Conservation (phyloP, 2,797 vertebrate genomes). For the Uromys caudimaculatus region DNA sequence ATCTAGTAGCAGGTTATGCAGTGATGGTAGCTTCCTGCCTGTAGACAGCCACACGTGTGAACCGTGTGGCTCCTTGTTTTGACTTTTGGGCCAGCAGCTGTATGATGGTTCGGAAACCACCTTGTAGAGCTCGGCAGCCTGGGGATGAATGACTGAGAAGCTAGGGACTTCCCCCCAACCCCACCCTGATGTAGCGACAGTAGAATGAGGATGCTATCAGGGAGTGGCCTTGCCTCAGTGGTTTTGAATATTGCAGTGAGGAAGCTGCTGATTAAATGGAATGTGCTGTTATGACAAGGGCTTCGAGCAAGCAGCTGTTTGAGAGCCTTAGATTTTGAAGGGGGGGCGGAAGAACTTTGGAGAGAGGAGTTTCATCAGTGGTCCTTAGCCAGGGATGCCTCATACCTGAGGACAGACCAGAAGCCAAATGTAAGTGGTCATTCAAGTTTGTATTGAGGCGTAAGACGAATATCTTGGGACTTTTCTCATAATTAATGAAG, state of each 20-base stretch:
- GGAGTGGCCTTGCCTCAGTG: not conserved
- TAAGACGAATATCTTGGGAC: not conserved
- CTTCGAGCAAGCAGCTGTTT: not conserved
- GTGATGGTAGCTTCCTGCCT: not conserved
- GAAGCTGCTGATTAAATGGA: not conserved
- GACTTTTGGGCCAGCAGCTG: not conserved
- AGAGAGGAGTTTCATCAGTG: not conserved
- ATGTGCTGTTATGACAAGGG: not conserved
- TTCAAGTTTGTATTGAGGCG: not conserved
- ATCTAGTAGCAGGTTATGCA: not conserved
- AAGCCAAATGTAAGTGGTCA: not conserved
- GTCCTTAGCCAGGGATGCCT: not conserved
- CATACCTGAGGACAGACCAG: not conserved
- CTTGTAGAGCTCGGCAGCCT: not conserved
- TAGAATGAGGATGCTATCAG: not conserved
- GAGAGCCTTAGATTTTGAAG: not conserved
- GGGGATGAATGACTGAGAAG: not conserved
- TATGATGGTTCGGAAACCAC: not conserved
- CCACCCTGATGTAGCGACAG: not conserved
- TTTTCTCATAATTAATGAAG: conserved; percentile 1
- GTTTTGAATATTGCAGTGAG: not conserved
- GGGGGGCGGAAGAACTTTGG: no score
- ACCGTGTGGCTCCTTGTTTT: not conserved
- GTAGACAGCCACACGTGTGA: accelerated
- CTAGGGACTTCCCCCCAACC: not conserved